Percentiles rank a stretch among this genome's conserved stretches.
Conservation (phyloP, 2,797 vertebrate genomes). For the Sphaeramia orbicularis region DNA sequence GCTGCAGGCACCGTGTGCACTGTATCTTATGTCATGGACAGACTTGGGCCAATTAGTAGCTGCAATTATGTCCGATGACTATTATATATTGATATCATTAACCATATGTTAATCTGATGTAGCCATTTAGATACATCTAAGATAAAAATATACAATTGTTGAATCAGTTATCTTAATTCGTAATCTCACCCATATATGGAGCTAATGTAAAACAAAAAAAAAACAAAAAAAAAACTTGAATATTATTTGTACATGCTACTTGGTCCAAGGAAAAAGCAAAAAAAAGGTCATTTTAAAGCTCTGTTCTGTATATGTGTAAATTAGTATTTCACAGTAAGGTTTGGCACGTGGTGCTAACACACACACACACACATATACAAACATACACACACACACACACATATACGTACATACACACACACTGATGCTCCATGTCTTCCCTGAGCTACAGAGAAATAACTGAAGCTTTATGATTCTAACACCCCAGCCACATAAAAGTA, state of each 20-base stretch:
- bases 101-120: not conserved
- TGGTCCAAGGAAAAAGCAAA: constrained; percentile 33
- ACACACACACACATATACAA: not conserved
- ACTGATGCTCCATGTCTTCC: constrained; percentile 27
- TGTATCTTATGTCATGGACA: constrained; percentile 14
- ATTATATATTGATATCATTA: not conserved
- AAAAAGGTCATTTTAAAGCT: constrained; percentile 14
- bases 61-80: constrained; percentile 25
- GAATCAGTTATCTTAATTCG: not conserved
- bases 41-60: constrained; percentile 47
- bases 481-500: constrained; percentile 19
- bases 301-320: constrained; percentile 23
- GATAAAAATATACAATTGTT: not conserved
- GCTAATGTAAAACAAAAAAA: not conserved
- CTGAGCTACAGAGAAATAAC: constrained; percentile 26
- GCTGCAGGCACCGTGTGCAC: constrained; percentile 32
- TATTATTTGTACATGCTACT: constrained; percentile 47
- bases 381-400: not conserved
- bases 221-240: constrained; percentile 5
- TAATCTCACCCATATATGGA: constrained; percentile 3
- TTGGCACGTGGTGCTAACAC: constrained; percentile 36
- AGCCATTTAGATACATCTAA: not conserved
- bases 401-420: too few species aligned
- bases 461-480: constrained; percentile 36
- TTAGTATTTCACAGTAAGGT: constrained; percentile 11